phyloP scores from a whole-genome alignment of 2,113 vertebrate genomes.

The Tetrao urogallus region DNA sequence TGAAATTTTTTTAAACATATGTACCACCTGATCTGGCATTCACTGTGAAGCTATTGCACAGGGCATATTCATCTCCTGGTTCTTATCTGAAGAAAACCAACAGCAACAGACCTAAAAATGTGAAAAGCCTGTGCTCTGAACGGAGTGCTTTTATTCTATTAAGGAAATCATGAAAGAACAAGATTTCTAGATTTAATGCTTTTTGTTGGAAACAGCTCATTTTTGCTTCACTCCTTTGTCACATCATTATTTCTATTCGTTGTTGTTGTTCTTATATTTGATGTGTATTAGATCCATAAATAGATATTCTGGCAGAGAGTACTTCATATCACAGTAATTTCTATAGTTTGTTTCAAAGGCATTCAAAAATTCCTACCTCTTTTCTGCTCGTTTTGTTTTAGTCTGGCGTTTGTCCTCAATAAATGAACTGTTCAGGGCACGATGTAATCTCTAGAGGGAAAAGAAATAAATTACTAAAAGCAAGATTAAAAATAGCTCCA shows the following conservation, averaged over 20 bases:
- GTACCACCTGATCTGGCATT: neutral
- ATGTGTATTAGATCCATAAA: neutral
- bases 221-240: neutral
- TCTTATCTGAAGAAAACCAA: neutral
- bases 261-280: neutral
- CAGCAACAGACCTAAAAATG: neutral
- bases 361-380: constrained; percentile 83
- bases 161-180: neutral
- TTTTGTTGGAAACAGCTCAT: neutral
- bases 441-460: constrained; percentile 88
- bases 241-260: neutral
- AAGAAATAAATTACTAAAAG: constrained; percentile 59
- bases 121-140: neutral
- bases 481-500: constrained; percentile 8
- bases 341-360: neutral
- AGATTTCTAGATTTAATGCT: neutral
- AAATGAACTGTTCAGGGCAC: constrained; percentile 92
- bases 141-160: neutral
- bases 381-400: constrained; percentile 86
- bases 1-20: neutral
- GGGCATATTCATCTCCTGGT: neutral
- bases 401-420: constrained; percentile 86
- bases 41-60: neutral
- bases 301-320: neutral
- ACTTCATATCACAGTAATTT: neutral